phyloP scores from a whole-genome alignment of 2,113 vertebrate species.

The Zosterops japonicus region DNA sequence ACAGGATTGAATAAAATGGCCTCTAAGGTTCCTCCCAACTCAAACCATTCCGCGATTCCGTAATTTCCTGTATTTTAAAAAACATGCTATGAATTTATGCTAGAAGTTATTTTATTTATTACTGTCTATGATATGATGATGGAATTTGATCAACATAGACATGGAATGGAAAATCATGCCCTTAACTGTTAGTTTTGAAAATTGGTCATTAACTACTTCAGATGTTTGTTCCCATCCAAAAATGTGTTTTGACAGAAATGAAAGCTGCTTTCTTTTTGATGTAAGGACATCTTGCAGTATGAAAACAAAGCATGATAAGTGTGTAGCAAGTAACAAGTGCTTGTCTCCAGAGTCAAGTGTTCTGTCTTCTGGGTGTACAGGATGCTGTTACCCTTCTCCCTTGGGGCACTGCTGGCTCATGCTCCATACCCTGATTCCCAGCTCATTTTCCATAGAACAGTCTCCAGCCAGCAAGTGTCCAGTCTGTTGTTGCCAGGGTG shows the following conservation, averaged over 20 bases:
- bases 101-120: neutral
- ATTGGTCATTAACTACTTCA: neutral
- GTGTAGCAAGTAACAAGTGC: neutral
- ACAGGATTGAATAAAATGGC: rapidly evolving
- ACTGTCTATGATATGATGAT: neutral
- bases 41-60: neutral
- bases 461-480: neutral
- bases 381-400: neutral
- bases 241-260: neutral
- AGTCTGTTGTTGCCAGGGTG: neutral
- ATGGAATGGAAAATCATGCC: neutral
- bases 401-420: neutral
- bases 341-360: neutral
- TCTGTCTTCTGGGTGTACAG: neutral
- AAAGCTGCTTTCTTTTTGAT: neutral
- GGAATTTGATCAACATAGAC: neutral
- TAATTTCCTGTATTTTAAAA: neutral
- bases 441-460: neutral
- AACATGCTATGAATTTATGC: neutral
- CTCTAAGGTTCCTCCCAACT: neutral
- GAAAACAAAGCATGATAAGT: neutral
- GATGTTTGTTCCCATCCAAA: neutral
- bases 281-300: neutral
- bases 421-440: neutral
- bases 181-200: neutral